Base-by-base conservation (phyloP, 2,888 invertebrate genomes). In the Cryptosula pallasiana region DNA sequence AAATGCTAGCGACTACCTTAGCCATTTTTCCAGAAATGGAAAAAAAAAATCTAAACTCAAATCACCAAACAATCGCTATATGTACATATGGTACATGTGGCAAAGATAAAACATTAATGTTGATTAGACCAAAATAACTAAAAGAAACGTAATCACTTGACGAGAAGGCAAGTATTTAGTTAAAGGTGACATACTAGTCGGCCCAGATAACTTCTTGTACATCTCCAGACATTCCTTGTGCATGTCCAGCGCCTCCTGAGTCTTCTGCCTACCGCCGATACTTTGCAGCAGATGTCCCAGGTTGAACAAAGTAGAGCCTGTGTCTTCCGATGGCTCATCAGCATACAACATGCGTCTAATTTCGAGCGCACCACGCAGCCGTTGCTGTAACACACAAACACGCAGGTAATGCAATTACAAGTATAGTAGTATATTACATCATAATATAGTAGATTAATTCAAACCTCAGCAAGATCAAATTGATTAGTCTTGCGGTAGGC, bases 191-290 rank as follows among this genome's bases (percentile, higher is more conserved):
- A 5, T 45, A 45, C 45, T 20, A 13, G 45, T 45, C 9, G 45
- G 27, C 3, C 63, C 63, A 29, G 25, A 27, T 13, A 63, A 32
- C 2, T 63, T 27, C 27, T 13, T 2, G 63, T 63, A 63, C 63
- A 63, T 63, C 32, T 32, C 27, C 32, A 63, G 63, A 63, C 63
- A 63, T 34, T 63, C 63, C n/a, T 63, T 27, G 63, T 63, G 63
- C 3, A 25, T 16, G 5, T 63, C 34, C 13, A 63, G 13, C 3
- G 63, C 63, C 27, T 32, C 27, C 32, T 63, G 32, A 13, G 63
- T 63, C 5, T 63, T 63, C n/a, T 27, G 32, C 32, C 63, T 27
- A 13, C 63, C 63, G 13, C 63, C 63, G 27, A 63, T 63, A 29
- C 63, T 32, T n/a, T 63, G 63, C 5, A 63, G 63, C 25, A 63